Percentiles rank a stretch among this genome's conserved stretches.
phyloP scores from a whole-genome alignment of 2,113 vertebrate genomes.

The Tretioscincus oriximinensis region DNA sequence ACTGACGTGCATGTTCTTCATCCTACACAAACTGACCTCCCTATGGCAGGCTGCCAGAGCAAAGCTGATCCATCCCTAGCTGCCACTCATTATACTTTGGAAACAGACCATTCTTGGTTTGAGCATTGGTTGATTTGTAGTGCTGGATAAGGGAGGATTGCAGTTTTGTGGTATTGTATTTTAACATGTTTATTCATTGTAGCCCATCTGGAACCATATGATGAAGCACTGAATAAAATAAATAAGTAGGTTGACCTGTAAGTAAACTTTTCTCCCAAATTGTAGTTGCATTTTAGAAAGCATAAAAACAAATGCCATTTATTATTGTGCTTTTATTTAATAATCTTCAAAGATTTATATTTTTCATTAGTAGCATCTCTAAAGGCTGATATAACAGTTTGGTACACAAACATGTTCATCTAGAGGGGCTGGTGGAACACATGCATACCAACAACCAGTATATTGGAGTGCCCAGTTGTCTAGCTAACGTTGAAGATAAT shows the following conservation, averaged over 20 bases:
- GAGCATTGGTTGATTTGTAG: background rate
- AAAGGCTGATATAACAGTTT: background rate
- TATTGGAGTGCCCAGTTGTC: background rate
- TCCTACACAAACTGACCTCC: no score
- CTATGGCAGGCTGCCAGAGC: background rate
- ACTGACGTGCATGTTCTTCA: no score
- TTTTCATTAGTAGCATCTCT: background rate
- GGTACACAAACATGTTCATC: fast-evolving
- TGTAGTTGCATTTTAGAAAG: background rate
- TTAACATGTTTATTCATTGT: no score
- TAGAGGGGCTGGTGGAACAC: background rate
- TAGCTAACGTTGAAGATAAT: slow-evolving; percentile 22
- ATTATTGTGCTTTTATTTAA: background rate
- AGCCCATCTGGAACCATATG: no score
- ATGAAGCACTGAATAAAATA: no score
- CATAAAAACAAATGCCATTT: background rate
- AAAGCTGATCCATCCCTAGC: background rate
- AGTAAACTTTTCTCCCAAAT: no score
- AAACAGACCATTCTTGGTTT: background rate
- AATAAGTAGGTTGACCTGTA: no score
- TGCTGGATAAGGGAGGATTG: no score
- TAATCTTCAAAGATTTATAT: background rate
- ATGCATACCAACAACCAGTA: background rate
- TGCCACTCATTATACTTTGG: background rate
- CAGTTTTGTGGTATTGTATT: no score